Percentiles rank a stretch among this genome's conserved stretches.
phyloP scores from a whole-genome alignment of 2,797 vertebrate species.

The Tapera naevia region DNA sequence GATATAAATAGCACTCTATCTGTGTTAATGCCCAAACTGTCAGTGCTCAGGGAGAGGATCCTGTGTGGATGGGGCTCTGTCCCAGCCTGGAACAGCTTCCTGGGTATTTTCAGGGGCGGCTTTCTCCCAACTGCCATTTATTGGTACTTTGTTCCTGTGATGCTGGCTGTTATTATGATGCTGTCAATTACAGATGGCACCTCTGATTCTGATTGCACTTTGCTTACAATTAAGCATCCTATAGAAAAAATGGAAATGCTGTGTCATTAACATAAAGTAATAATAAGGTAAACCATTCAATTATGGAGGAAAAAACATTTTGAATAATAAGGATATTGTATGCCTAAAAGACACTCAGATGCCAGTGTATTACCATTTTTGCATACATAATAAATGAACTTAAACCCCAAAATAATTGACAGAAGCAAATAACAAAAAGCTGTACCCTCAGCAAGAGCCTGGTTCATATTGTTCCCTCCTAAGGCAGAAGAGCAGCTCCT shows the following conservation, averaged over 20 bases:
- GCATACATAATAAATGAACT: slow-evolving; percentile 71
- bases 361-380: slow-evolving; percentile 66
- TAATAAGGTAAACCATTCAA: slow-evolving; percentile 74
- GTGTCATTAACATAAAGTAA: slow-evolving; percentile 70
- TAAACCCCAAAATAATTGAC: slow-evolving; percentile 52
- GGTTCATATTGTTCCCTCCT: background rate
- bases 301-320: slow-evolving; percentile 67
- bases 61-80: background rate
- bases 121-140: background rate
- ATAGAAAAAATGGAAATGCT: slow-evolving; percentile 71
- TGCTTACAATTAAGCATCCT: slow-evolving; percentile 70
- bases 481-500: background rate
- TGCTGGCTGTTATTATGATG: slow-evolving; percentile 32
- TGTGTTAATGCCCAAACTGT: slow-evolving; percentile 60
- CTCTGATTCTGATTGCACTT: slow-evolving; percentile 65
- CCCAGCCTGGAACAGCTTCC: background rate
- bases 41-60: background rate
- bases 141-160: background rate
- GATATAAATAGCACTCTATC: slow-evolving; percentile 70
- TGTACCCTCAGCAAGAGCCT: background rate
- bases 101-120: background rate
- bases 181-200: slow-evolving; percentile 52
- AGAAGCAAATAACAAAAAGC: slow-evolving; percentile 28
- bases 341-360: slow-evolving; percentile 71
- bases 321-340: slow-evolving; percentile 75